Conservation (phyloP, 2,888 invertebrate genomes). For the Hypsopygia costalis region DNA sequence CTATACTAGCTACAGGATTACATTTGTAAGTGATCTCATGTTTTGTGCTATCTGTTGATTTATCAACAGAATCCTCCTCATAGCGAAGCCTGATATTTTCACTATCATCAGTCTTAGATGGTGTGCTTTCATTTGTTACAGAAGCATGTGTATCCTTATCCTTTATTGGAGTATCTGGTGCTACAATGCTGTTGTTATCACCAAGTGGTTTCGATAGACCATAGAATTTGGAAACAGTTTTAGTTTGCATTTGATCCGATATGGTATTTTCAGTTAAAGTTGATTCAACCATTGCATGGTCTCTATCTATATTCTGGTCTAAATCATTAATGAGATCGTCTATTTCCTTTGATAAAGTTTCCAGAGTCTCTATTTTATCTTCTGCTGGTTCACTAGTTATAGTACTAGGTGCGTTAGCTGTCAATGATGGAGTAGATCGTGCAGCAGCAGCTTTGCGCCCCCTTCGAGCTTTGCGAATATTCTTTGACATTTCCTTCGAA, state of each 20-base stretch:
- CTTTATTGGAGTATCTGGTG: conserved; percentile 62
- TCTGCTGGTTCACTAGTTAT: conserved; percentile 44
- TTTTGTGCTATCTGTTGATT: conserved; percentile 48
- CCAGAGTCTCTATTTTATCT: conserved; percentile 63
- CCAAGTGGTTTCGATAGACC: conserved; percentile 56
- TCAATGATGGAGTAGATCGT: conserved; percentile 24
- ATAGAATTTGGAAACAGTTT: conserved; percentile 59
- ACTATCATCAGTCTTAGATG: conserved; percentile 65
- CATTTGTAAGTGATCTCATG: conserved; percentile 60
- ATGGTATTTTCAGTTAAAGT: conserved; percentile 16
- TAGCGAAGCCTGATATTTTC: conserved; percentile 71
- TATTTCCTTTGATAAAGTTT: conserved; percentile 69
- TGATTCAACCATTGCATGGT: conserved; percentile 43
- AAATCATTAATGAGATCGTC: conserved; percentile 68
- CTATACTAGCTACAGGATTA: conserved; percentile 65
- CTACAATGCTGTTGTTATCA: conserved; percentile 52
- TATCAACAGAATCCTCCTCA: conserved; percentile 65
- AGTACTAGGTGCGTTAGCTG: conserved; percentile 34
- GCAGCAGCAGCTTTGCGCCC: conserved; percentile 63
- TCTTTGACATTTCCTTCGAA: conserved; percentile 69
- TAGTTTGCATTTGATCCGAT: conserved; percentile 48
- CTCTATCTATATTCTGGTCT: conserved; percentile 64
- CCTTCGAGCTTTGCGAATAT: conserved; percentile 69
- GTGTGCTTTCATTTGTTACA: conserved; percentile 53
- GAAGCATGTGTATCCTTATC: conserved; percentile 46